These are phyloP conservation scores for Rallus crepitans DNA, from an alignment of 2,797 vertebrate species.

Conservation along the genomic window DNA sequence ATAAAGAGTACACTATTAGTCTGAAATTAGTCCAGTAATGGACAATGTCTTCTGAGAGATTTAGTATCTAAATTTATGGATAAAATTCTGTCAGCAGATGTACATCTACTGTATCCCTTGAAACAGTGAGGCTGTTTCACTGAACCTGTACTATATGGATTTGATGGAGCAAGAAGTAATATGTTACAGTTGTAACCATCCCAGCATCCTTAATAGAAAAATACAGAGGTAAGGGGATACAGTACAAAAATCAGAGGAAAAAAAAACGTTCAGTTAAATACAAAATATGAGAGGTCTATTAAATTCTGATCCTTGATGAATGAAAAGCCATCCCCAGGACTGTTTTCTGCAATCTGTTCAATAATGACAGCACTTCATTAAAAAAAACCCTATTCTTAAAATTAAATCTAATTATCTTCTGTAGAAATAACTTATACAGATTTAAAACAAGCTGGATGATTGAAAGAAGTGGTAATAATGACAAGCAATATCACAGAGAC, in stretches of 20 bases:
- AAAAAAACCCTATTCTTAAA: background rate
- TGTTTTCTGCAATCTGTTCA: background rate
- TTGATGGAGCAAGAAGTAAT: background rate
- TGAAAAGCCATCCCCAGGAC: background rate
- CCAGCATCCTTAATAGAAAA: background rate
- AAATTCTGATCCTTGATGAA: background rate
- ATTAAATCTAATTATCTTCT: slow-evolving; percentile 4
- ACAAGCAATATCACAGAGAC: background rate
- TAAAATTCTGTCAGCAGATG: background rate
- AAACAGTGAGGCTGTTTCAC: background rate
- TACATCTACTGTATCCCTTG: background rate
- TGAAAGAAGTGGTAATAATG: slow-evolving; percentile 1
- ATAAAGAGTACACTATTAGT: background rate
- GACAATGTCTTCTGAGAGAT: background rate
- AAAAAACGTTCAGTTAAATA: background rate
- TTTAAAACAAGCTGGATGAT: background rate
- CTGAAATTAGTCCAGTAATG: background rate
- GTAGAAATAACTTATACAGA: background rate
- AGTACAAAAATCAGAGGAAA: background rate
- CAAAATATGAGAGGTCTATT: background rate
- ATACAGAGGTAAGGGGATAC: background rate
- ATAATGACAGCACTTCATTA: slow-evolving; percentile 3
- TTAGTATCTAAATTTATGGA: background rate
- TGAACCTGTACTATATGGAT: background rate
- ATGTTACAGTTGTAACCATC: background rate